Percentiles rank a stretch among this genome's conserved stretches.
phyloP scores from a whole-genome alignment of 2,888 invertebrate genomes.

The Dicyrtomina minuta region DNA sequence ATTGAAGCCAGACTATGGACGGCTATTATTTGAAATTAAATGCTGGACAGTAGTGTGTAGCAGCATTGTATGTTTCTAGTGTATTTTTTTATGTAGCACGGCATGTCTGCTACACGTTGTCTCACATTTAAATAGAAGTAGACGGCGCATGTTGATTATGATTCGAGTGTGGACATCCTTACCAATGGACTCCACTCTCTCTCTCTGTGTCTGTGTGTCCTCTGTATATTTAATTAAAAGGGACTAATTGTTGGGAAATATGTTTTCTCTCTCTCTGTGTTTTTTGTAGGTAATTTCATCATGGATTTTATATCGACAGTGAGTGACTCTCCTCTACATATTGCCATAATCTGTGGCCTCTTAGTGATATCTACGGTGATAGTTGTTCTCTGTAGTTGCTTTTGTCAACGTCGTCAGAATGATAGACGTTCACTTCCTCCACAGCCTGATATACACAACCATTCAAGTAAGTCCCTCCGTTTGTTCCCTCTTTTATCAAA shows the following conservation, averaged over 20 bases:
- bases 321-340: constrained; percentile 45
- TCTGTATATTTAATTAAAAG: neutral
- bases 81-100: no score
- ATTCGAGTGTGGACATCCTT: no score
- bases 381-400: constrained; percentile 50
- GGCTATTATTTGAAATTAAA: no score
- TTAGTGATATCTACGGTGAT: constrained; percentile 53
- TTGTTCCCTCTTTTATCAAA: neutral
- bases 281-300: constrained; percentile 50
- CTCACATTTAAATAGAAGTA: no score
- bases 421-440: constrained; percentile 44
- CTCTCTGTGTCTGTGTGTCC: no score
- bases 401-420: constrained; percentile 46
- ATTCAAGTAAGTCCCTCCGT: constrained; percentile 49
- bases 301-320: constrained; percentile 47
- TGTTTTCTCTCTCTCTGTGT: neutral
- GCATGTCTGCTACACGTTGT: no score
- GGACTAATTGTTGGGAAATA: constrained; percentile 5
- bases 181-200: no score
- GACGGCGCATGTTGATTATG: no score
- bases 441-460: constrained; percentile 50
- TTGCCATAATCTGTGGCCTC: constrained; percentile 52
- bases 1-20: no score
- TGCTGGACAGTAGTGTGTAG: no score
- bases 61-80: no score